Base-by-base conservation (phyloP, 2,888 invertebrate genomes). In the Drosophila subquinaria region DNA sequence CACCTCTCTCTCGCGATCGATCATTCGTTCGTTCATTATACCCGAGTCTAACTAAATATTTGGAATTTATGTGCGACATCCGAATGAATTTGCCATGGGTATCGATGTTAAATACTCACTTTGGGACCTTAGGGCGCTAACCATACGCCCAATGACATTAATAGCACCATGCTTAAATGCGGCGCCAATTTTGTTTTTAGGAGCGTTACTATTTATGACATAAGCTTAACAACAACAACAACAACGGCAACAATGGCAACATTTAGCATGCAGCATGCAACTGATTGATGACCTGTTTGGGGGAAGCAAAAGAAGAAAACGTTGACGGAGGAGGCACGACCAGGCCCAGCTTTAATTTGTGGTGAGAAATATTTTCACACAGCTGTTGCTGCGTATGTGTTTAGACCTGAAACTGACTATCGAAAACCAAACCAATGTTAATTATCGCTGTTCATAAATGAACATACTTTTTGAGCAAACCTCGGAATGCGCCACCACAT, bases 141-240 rank as follows among this genome's bases (percentile, higher is more conserved):
- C 66, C 56, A 72, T 27, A 15, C 35, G n/a, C 8, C 33, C 56
- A 61, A 15, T 73, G 78, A 65, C 77, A 73, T 77, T 77, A 73
- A 56, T 51, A 61, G 57, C 57, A 11, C n/a, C 42, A 55, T 15
- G 63, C 51, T 38, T 15, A 43, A 40, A 33, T 45, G n/a, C 50
- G 43, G 38, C 59, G 45, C 45, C 66, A 55, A 66, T 66, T 75
- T 42, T 52, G 9, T 51, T 30, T 30, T 30, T 69, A 35, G 55
- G 64, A 50, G 59, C 64, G 50, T 57, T 57, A 38, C 48, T 40
- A 17, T 43, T 42, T 45, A 36, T 76, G 68, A 36, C 76, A 76
- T 64, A 68, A 76, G 50, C 42, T 15, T 4, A 13, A 17, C 35
- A 48, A 57, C 33, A 64, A 33, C 27, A 42, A 13, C 45, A n/a